Evolutionary conservation across 2,888 invertebrate genomes (phyloP), one percentile per base, ranked within the genome.

Genomic region (Pelosia muscerda): DNA sequence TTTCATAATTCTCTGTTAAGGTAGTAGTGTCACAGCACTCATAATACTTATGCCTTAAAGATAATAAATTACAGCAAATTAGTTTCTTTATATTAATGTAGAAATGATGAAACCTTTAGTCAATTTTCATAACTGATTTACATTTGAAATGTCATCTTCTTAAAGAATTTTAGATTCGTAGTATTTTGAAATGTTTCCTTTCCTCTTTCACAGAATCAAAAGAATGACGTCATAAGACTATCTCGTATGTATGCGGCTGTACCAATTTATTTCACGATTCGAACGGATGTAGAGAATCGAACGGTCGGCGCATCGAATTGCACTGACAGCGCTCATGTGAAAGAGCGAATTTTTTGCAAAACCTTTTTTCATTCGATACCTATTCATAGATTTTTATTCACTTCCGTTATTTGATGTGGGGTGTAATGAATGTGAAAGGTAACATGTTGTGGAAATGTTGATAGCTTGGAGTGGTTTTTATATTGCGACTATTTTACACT

Each of bases 271-370:
- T 84, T 79, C 76, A 76, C 72, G 72, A 69, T 22, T 69, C 72
- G 61, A 57, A 69, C 76, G 70, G 60, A 73, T 71, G 68, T 54
- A 42, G 26, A n/a, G 70, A 62, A 62, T 63, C 64, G 72, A 67
- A 66, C 58, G 73, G 71, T 53, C 71, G 49, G 75, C 68, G 82
- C 80, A 76, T 72, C 75, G 76, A 72, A 56, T 74, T 76, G 81
- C 79, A 81, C 72, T 75, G 72, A 63, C 69, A 71, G 74, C 81
- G 77, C 71, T 84, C 86, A 87, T 83, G 87, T 79, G 84, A 81
- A 71, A 80, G 81, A 72, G 71, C 77, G 74, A 74, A 71, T 66
- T 73, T 82, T 86, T 78, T 74, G 72, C 74, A 69, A 34, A 65
- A 57, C 59, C 22, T 31, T 71, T 78, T 79, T 78, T 80, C 74